These are phyloP conservation scores for Eupithecia exiguata DNA, from an alignment of 2,888 invertebrate species.

Conservation along the genomic window DNA sequence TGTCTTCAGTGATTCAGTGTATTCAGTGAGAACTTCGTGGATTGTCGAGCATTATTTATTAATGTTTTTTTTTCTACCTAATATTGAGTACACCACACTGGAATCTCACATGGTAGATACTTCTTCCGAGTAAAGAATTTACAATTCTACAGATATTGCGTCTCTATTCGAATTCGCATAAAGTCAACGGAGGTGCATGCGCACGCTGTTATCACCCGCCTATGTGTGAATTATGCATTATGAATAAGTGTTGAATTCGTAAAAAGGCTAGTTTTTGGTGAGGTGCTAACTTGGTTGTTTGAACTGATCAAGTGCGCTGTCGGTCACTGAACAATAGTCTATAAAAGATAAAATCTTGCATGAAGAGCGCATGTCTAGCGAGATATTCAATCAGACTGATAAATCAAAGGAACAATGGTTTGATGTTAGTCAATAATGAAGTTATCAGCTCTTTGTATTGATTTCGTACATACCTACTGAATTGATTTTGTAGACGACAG, in stretches of 20 bases:
- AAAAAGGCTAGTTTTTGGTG: conserved; percentile 54
- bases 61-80: neutral
- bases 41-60: too few relatives aligned
- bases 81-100: neutral
- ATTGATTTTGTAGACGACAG: neutral
- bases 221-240: conserved; percentile 62
- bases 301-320: neutral
- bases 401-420: neutral
- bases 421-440: neutral
- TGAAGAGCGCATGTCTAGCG: neutral
- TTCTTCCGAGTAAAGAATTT: neutral
- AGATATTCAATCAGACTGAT: neutral
- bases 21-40: too few relatives aligned
- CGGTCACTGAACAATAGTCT: conserved; percentile 31
- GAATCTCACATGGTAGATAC: neutral
- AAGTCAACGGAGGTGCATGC: conserved; percentile 56
- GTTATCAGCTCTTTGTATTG: conserved; percentile 1
- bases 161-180: conserved; percentile 36
- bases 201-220: conserved; percentile 43
- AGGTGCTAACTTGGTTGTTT: conserved; percentile 1
- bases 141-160: neutral
- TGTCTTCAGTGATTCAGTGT: too few relatives aligned
- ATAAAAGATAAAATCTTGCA: conserved; percentile 39
- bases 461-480: neutral
- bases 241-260: conserved; percentile 59